Conservation (phyloP, 2,888 invertebrate species). For the Steinernema hermaphroditum region DNA sequence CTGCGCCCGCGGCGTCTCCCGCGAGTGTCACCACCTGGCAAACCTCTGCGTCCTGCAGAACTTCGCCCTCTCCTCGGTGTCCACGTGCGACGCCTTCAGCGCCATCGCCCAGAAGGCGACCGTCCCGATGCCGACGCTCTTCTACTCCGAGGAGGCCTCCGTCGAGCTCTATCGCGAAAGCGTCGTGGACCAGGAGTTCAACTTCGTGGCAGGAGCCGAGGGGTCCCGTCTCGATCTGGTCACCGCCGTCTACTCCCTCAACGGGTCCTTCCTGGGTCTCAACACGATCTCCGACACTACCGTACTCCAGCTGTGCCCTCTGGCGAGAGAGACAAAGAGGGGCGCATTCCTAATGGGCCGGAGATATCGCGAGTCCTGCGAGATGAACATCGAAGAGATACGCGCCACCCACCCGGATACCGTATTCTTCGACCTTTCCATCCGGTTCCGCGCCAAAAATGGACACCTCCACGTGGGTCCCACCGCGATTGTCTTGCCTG, state of each 20-base stretch:
- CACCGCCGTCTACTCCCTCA: constrained; percentile 64
- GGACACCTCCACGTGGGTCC: constrained; percentile 66
- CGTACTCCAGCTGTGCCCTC: constrained; percentile 67
- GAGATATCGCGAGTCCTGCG: constrained; percentile 57
- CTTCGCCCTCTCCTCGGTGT: constrained; percentile 66
- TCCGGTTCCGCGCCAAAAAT: constrained; percentile 68
- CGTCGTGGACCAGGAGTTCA: constrained; percentile 50
- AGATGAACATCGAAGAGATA: constrained; percentile 41
- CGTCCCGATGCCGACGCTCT: constrained; percentile 48
- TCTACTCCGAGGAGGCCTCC: constrained; percentile 56
- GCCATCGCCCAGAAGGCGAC: constrained; percentile 6
- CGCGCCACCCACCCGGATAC: constrained; percentile 33
- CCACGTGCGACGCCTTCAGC: constrained; percentile 43
- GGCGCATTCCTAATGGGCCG: constrained; percentile 68
- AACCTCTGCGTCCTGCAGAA: constrained; percentile 74
- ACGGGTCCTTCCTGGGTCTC: constrained; percentile 67
- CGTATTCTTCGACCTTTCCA: constrained; percentile 71
- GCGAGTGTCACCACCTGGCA: constrained; percentile 71
- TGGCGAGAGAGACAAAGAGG: constrained; percentile 32
- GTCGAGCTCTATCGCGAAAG: constrained; percentile 53
- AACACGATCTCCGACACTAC: constrained; percentile 52
- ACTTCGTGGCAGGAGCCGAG: constrained; percentile 36
- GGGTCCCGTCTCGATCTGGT: constrained; percentile 58
- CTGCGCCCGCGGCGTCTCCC: constrained; percentile 33
- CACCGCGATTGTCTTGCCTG: constrained; percentile 67